These are phyloP conservation scores for Dreissena rostriformis DNA, from an alignment of 1,140 invertebrate genomes.

Conservation along the genomic window DNA sequence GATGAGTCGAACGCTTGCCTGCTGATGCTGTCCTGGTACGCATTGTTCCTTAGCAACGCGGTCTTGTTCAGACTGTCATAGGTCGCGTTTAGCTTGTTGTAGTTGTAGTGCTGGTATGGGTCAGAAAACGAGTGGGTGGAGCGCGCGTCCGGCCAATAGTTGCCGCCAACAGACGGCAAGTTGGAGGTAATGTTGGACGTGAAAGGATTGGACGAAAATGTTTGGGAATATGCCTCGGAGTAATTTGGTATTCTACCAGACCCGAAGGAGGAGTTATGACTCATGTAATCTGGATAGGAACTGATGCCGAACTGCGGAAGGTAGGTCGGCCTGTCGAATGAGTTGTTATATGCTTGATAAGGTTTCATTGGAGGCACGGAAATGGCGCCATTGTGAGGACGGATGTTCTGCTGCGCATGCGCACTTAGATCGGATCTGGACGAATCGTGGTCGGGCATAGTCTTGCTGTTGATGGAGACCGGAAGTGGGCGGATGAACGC, in stretches of 20 bases:
- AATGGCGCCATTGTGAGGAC: conserved; percentile 31
- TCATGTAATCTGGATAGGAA: conserved; percentile 71
- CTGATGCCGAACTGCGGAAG: conserved; percentile 66
- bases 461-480: conserved; percentile 11
- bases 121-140: conserved; percentile 60
- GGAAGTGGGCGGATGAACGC: conserved; percentile 68
- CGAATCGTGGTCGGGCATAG: no score
- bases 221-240: conserved; percentile 64
- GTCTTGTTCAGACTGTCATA: conserved; percentile 72
- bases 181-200: conserved; percentile 58
- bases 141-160: conserved; percentile 69
- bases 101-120: conserved; percentile 67
- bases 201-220: conserved; percentile 64
- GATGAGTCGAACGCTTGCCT: conserved; percentile 67
- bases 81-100: conserved; percentile 65
- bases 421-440: no score
- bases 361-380: conserved; percentile 69
- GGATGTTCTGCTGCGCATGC: conserved; percentile 28
- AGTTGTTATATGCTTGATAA: conserved; percentile 60
- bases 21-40: conserved; percentile 69
- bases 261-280: conserved; percentile 52
- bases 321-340: conserved; percentile 68
- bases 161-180: conserved; percentile 58
- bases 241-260: conserved; percentile 57
- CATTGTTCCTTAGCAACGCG: conserved; percentile 60